These are phyloP conservation scores for Sebastes melanostomus DNA, from an alignment of 2,797 vertebrate genomes.

Conservation along the genomic window DNA sequence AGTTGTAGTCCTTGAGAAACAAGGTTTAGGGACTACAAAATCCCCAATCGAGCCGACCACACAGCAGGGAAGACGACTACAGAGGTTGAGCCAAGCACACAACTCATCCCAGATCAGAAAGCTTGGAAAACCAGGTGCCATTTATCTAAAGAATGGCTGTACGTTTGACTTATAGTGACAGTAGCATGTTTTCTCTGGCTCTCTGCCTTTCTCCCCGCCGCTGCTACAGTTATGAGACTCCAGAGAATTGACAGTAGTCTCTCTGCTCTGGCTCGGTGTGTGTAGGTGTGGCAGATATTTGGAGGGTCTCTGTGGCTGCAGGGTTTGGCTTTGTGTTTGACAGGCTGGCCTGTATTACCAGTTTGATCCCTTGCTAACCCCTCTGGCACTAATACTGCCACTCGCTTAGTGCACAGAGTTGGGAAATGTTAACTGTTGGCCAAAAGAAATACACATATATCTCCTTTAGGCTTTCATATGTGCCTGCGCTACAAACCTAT, in stretches of 20 bases:
- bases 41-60: constrained; percentile 33
- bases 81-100: constrained; percentile 9
- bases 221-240: not conserved
- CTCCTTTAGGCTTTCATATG: not conserved
- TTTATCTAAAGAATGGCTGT: not conserved
- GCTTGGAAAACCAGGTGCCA: not conserved
- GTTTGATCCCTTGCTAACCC: constrained; percentile 15
- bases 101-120: not conserved
- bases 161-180: not conserved
- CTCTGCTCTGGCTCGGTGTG: constrained; percentile 2
- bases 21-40: constrained; percentile 46
- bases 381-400: not conserved
- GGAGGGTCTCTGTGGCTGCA: constrained; percentile 31
- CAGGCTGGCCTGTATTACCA: constrained; percentile 15
- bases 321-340: constrained; percentile 25
- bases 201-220: not conserved
- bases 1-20: constrained; percentile 46
- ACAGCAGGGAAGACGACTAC: not conserved
- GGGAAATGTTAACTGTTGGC: not conserved
- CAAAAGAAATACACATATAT: constrained; percentile 11
- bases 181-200: constrained; percentile 1
- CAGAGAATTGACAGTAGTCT: not conserved
- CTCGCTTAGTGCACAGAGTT: not conserved
- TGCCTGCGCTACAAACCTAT: not conserved
- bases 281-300: constrained; percentile 8